phyloP scores from a whole-genome alignment of 2,113 vertebrate species.

The Myotis lucifugus region DNA sequence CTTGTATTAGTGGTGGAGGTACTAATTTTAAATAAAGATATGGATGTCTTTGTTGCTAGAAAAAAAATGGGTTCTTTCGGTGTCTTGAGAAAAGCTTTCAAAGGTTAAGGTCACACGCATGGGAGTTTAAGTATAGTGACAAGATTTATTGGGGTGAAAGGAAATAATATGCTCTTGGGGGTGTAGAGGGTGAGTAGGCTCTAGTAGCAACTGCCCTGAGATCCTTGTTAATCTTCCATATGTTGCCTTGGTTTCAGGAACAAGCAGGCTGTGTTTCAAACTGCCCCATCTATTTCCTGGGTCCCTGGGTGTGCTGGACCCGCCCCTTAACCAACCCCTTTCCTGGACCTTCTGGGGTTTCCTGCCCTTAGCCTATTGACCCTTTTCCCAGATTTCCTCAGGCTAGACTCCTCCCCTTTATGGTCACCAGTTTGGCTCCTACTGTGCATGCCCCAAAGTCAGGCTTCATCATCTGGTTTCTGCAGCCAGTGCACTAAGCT shows the following conservation, averaged over 20 bases:
- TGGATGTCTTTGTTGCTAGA: background rate
- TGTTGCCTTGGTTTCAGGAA: background rate
- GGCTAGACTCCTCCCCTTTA: background rate
- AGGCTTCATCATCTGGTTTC: background rate
- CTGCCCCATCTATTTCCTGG: background rate
- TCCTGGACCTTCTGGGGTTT: background rate
- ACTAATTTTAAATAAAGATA: background rate
- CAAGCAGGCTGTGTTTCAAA: background rate
- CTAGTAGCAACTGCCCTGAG: background rate
- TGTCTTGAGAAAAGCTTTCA: background rate
- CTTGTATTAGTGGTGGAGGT: too few species aligned
- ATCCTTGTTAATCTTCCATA: background rate
- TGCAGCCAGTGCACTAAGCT: background rate
- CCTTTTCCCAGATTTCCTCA: background rate
- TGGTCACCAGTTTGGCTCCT: background rate
- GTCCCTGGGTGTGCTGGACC: background rate
- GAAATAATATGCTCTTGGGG: background rate
- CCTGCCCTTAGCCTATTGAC: background rate
- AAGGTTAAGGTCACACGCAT: background rate
- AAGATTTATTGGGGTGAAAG: background rate
- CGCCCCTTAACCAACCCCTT: background rate
- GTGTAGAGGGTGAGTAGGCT: background rate
- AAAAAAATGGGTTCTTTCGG: background rate
- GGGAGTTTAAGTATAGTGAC: background rate
- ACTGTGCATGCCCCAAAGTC: background rate